phyloP scores from a whole-genome alignment of 2,888 invertebrate genomes.

The Apamea crenata region DNA sequence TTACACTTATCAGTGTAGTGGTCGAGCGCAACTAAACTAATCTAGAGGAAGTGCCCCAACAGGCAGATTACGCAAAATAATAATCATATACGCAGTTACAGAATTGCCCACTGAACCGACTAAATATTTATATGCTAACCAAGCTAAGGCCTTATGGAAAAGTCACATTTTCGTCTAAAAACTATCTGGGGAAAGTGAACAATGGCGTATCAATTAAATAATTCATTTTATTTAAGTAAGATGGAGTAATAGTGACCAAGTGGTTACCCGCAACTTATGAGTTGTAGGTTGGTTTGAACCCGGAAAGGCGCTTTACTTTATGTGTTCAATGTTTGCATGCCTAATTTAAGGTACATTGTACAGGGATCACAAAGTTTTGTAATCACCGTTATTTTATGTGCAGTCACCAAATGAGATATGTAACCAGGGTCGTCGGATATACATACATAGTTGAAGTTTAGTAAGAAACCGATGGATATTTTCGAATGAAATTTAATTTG shows the following conservation, averaged over 20 bases:
- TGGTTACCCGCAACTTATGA: too few relatives aligned
- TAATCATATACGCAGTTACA: slow-evolving; percentile 28
- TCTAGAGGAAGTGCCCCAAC: slow-evolving; percentile 30
- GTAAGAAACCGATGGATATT: too few relatives aligned
- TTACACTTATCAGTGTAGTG: slow-evolving; percentile 36
- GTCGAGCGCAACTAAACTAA: slow-evolving; percentile 33
- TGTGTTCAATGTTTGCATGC: not conserved
- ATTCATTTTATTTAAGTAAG: not conserved
- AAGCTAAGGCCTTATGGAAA: too few relatives aligned
- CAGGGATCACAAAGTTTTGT: not conserved
- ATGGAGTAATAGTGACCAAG: too few relatives aligned
- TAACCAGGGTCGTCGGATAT: too few relatives aligned
- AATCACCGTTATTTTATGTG: not conserved
- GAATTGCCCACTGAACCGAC: slow-evolving; percentile 1
- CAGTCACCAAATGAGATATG: too few relatives aligned
- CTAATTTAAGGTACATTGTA: not conserved
- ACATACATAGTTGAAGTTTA: too few relatives aligned
- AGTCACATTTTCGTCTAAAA: not conserved
- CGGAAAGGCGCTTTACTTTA: too few relatives aligned
- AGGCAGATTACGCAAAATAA: slow-evolving; percentile 38
- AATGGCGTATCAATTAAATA: not conserved
- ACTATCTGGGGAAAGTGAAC: not conserved
- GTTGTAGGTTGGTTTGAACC: too few relatives aligned
- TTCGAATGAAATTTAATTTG: too few relatives aligned
- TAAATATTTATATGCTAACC: not conserved